These are phyloP conservation scores for Pyrocephalus nanus DNA, from an alignment of 2,797 vertebrate genomes.

Conservation along the genomic window DNA sequence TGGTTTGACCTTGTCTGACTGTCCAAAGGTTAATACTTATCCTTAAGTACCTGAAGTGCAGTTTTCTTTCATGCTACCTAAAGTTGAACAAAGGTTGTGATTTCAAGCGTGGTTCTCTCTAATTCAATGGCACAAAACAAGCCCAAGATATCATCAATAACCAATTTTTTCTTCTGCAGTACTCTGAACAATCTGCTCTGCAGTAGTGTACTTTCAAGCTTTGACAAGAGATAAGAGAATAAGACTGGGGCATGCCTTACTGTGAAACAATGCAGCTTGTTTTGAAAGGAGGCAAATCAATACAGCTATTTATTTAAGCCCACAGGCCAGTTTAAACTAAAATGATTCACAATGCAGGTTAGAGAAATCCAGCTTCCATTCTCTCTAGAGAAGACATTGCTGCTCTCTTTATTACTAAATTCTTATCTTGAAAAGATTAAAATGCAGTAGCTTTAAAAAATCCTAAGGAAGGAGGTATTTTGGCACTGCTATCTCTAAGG, in stretches of 20 bases:
- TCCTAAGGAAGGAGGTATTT: not conserved
- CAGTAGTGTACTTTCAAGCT: not conserved
- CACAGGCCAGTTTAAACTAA: conserved; percentile 45
- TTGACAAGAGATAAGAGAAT: conserved; percentile 11
- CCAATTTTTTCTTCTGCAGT: conserved; percentile 9
- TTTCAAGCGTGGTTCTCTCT: not conserved
- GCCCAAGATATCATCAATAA: conserved; percentile 43
- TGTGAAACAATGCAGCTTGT: conserved; percentile 45
- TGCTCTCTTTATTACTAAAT: conserved; percentile 1
- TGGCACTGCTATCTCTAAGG: not conserved
- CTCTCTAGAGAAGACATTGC: not conserved
- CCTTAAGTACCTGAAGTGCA: not conserved
- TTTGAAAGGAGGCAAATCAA: conserved; percentile 32
- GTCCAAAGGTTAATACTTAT: conserved; percentile 30
- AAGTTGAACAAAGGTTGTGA: not conserved
- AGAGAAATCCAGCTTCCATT: conserved; percentile 6
- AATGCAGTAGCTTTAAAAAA: not conserved
- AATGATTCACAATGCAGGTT: not conserved
- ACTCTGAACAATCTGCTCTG: conserved; percentile 16
- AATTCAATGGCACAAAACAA: conserved; percentile 9
- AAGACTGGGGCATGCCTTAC: not conserved
- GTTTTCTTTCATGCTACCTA: not conserved
- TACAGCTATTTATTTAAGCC: conserved; percentile 55
- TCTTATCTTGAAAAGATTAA: conserved; percentile 13
- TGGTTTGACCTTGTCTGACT: conserved; percentile 22